Percentiles rank a stretch among this genome's conserved stretches.
phyloP scores from a whole-genome alignment of 2,888 invertebrate genomes.

The Flabesymbios commensalis region DNA sequence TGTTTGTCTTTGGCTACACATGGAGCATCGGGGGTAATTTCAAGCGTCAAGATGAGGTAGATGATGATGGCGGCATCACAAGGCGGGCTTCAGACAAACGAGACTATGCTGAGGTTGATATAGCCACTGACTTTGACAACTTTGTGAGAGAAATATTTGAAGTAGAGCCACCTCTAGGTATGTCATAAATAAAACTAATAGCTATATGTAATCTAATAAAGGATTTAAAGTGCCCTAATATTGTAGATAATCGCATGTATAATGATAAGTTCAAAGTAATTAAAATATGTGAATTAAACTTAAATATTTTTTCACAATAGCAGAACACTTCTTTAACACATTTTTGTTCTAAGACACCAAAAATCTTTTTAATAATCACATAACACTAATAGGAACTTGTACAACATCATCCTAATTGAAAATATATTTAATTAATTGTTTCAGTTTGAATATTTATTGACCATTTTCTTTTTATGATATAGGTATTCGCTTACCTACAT shows the following conservation, averaged over 20 bases:
- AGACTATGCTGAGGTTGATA: conserved; percentile 39
- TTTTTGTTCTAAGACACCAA: too few species aligned
- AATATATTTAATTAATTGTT: neutral
- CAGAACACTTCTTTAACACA: too few species aligned
- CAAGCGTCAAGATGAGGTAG: conserved; percentile 53
- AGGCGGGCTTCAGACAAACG: conserved; percentile 38
- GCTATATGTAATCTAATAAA: too few species aligned
- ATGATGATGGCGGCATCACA: conserved; percentile 39
- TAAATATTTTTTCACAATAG: too few species aligned
- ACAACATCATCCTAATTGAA: too few species aligned
- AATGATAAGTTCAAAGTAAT: too few species aligned
- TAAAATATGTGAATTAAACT: neutral
- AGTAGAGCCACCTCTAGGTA: conserved; percentile 57
- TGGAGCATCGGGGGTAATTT: conserved; percentile 61
- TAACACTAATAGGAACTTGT: too few species aligned
- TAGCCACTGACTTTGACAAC: conserved; percentile 60
- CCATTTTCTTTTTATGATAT: conserved; percentile 3
- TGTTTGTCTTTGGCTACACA: conserved; percentile 59
- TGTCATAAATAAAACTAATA: too few species aligned
- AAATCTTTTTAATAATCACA: too few species aligned
- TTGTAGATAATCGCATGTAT: too few species aligned
- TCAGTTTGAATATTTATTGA: neutral
- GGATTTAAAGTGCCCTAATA: too few species aligned
- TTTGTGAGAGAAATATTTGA: conserved; percentile 59
- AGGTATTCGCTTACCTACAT: conserved; percentile 59